A percentile compares a stretch with the other conserved stretches of the same genome.
Conservation (phyloP, 2,888 invertebrate species). For the Drosophila kambysellisi region DNA sequence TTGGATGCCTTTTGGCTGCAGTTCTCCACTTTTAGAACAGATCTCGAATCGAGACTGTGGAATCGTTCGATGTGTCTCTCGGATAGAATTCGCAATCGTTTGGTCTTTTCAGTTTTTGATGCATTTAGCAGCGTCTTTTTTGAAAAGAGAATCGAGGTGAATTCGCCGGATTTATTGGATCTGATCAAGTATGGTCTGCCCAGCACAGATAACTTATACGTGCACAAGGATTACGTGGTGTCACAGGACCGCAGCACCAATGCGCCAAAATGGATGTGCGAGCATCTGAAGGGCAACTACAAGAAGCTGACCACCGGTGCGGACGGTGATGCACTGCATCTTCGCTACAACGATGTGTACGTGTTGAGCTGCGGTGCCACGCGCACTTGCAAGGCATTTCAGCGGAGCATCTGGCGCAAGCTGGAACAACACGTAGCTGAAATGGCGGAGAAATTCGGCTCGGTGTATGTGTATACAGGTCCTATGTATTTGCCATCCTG, state of each 20-base stretch:
- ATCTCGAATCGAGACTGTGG: conserved; percentile 63
- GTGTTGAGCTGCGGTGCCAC: conserved; percentile 53
- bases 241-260: conserved; percentile 52
- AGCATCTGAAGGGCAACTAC: conserved; percentile 53
- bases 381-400: conserved; percentile 51
- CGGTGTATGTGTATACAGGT: conserved; percentile 63
- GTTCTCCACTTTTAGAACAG: conserved; percentile 57
- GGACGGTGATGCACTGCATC: conserved; percentile 42
- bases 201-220: conserved; percentile 53
- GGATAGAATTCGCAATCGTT: conserved; percentile 44
- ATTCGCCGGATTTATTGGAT: conserved; percentile 42
- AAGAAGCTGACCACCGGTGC: conserved; percentile 38
- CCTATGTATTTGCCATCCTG: conserved; percentile 54
- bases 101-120: conserved; percentile 47
- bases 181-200: conserved; percentile 66
- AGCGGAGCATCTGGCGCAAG: conserved; percentile 45
- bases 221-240: conserved; percentile 68
- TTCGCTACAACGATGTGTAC: conserved; percentile 65
- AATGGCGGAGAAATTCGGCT: conserved; percentile 47
- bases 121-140: conserved; percentile 26
- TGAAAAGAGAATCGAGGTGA: conserved; percentile 14
- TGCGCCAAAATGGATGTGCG: conserved; percentile 63
- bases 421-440: conserved; percentile 48
- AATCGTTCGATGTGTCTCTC: conserved; percentile 19
- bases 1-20: neutral